Conservation (phyloP, 2,113 vertebrate species). For the Alethe diademata region DNA sequence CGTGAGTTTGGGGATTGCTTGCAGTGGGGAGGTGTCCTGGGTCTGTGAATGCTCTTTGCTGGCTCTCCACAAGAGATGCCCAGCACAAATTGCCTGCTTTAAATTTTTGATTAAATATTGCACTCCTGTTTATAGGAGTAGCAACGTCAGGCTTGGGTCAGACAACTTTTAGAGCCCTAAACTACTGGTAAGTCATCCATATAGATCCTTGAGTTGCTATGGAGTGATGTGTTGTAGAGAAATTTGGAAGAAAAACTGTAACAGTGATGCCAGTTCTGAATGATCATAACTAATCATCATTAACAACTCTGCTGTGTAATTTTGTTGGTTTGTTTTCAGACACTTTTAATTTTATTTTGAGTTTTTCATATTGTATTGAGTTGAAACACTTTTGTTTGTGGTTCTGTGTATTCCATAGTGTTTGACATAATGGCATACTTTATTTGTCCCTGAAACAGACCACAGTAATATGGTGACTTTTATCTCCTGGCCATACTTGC, state of each 20-base stretch:
- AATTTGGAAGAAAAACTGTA: conserved; percentile 65
- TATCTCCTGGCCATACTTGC: conserved; percentile 24
- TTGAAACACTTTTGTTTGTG: conserved; percentile 77
- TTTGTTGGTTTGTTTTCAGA: conserved; percentile 78
- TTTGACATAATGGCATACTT: conserved; percentile 49
- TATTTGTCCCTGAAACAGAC: conserved; percentile 62
- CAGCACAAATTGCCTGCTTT: background rate
- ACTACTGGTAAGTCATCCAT: background rate
- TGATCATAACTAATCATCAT: conserved; percentile 75
- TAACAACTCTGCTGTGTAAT: conserved; percentile 73
- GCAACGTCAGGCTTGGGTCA: background rate
- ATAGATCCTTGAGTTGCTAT: conserved; percentile 11
- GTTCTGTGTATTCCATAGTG: conserved; percentile 50
- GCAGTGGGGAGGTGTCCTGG: background rate
- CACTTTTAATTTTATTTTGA: conserved; percentile 76
- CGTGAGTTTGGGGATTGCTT: background rate
- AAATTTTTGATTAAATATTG: background rate
- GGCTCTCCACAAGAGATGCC: background rate
- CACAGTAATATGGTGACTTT: background rate
- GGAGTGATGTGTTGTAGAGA: background rate
- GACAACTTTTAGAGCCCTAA: background rate
- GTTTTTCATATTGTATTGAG: conserved; percentile 75
- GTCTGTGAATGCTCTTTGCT: background rate
- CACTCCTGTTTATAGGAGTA: background rate
- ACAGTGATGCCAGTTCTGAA: conserved; percentile 68